Percentiles rank a stretch among this genome's conserved stretches.
These are phyloP conservation scores for Syndactyla subalaris DNA, from an alignment of 2,797 vertebrate species.

Conservation along the genomic window DNA sequence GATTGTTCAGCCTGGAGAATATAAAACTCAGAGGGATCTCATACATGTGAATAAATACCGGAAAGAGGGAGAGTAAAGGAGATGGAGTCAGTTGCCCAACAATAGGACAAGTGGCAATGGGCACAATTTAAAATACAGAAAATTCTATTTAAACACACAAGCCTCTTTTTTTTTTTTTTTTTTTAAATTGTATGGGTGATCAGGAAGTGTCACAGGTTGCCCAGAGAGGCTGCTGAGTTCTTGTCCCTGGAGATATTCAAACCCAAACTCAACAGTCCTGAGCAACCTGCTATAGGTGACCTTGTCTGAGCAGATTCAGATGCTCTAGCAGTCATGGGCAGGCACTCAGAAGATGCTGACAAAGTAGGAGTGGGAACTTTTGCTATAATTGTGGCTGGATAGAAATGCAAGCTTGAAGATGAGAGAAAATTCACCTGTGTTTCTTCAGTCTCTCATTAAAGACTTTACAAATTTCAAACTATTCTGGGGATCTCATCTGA, in stretches of 20 bases:
- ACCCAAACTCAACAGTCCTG: not conserved
- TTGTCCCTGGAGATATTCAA: not conserved
- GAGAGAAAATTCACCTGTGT: not conserved
- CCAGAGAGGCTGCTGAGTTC: not conserved
- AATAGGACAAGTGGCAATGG: not conserved
- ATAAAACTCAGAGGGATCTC: not conserved
- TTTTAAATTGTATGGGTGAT: not conserved
- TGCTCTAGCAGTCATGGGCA: not conserved
- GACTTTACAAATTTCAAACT: not conserved
- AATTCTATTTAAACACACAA: not conserved
- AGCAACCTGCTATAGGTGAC: not conserved
- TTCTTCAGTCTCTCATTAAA: slow-evolving; percentile 22
- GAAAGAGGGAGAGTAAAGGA: not conserved
- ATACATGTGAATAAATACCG: not conserved
- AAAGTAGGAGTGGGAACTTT: not conserved
- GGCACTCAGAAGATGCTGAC: not conserved
- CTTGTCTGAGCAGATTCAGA: not conserved
- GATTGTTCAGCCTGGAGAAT: not conserved
- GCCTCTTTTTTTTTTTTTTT: rapidly evolving
- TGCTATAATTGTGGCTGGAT: not conserved
- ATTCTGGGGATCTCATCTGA: not conserved
- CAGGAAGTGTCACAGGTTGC: not conserved
- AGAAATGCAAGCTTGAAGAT: not conserved
- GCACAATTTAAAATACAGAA: not conserved
- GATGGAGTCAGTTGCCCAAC: not conserved